Percentiles rank a stretch among this genome's conserved stretches.
Conservation (phyloP, 2,888 invertebrate genomes). For the Listrodromus nycthemerus region DNA sequence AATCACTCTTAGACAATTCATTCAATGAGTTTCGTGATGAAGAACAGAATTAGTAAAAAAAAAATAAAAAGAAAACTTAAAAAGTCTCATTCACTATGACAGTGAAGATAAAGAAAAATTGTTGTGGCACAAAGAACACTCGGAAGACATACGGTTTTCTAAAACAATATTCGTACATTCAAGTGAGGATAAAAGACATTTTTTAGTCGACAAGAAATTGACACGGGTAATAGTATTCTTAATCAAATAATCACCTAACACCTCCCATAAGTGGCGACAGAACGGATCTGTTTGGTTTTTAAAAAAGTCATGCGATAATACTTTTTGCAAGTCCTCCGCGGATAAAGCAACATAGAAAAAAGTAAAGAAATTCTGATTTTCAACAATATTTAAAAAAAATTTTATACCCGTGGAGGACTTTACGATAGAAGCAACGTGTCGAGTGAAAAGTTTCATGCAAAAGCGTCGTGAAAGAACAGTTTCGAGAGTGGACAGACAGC, state of each 20-base stretch:
- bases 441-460: slow-evolving; percentile 25
- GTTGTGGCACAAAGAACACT: slow-evolving; percentile 31
- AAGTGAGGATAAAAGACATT: slow-evolving; percentile 1
- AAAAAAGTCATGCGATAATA: slow-evolving; percentile 32
- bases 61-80: not conserved
- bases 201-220: slow-evolving; percentile 12
- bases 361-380: slow-evolving; percentile 11
- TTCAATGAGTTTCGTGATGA: slow-evolving; percentile 3
- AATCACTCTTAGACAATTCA: not conserved
- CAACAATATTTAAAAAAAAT: not conserved
- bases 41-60: not conserved
- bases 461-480: slow-evolving; percentile 34
- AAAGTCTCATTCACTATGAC: slow-evolving; percentile 22
- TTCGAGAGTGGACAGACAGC: slow-evolving; percentile 32
- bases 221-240: slow-evolving; percentile 33
- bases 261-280: slow-evolving; percentile 72
- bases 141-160: slow-evolving; percentile 27
- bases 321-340: slow-evolving; percentile 1
- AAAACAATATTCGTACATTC: slow-evolving; percentile 25
- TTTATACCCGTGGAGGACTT: not conserved
- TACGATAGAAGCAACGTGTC: slow-evolving; percentile 1
- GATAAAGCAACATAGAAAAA: slow-evolving; percentile 8
- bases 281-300: slow-evolving; percentile 32
- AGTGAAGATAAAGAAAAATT: slow-evolving; percentile 34
- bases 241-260: slow-evolving; percentile 72